Evolutionary conservation across 2,888 invertebrate genomes (phyloP), one percentile per base, ranked within the genome.

Genomic region (Agrochola lota): DNA sequence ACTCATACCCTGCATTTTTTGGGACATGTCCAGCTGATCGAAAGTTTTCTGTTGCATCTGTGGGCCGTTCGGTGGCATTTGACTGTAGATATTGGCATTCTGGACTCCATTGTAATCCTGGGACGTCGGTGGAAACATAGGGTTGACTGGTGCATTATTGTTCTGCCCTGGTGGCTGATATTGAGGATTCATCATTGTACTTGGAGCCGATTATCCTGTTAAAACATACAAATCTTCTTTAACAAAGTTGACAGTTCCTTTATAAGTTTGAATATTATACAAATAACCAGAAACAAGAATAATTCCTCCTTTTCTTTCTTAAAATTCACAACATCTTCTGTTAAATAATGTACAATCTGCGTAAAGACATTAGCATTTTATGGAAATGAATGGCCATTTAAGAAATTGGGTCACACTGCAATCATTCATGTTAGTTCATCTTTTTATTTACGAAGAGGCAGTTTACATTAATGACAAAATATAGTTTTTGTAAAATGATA

Each of bases 151-250:
- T 80, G 94, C 91, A 88, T 96, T 96, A 81, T 97, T 97, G 81
- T 96, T 96, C 86, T 95, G 95, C 76, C 97, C 97, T 49, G 96
- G 96, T 40, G 96, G 95, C 81, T 94, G 92, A 86, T 95, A 97
- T 83, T 97, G 96, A 71, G 97, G 96, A 89, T 97, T 97, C 97
- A 97, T 97, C 95, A 95, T 95, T 77, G 88, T 94, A 83, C 70
- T 85, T 90, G 87, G 90, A 93, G 94, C 94, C 94, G 88, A 82
- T 74, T 81, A 85, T 88, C 92, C 95, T 95, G 89, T 35, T 11
- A 63, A 69, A 20, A 69, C 7, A 69, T 20, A 63, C 11, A 69
- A 69, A 69, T 63, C 35, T 20, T 62, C 6, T n/a, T 63, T 69
- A n/a, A 7, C 1, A 62, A 20, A n/a, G 60, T 60, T n/a, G 35